Percentiles rank a stretch among this genome's conserved stretches.
phyloP scores from a whole-genome alignment of 2,888 invertebrate genomes.

The Trichogramma evanescens region DNA sequence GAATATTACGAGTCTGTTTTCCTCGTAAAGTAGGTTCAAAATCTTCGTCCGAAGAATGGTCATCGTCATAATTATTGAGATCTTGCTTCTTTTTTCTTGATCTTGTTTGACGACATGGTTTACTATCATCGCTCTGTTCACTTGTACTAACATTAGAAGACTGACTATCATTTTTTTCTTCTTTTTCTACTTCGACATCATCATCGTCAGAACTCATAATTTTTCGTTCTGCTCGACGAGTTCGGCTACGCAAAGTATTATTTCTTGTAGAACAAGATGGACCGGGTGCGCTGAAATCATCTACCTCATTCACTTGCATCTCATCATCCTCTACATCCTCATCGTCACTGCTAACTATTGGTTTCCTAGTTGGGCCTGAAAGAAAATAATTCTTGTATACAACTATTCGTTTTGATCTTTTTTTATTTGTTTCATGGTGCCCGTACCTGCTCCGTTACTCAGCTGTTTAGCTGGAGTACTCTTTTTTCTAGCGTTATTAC shows the following conservation, averaged over 20 bases:
- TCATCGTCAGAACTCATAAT: constrained; percentile 7
- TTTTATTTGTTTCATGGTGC: constrained; percentile 1
- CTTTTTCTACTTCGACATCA: constrained; percentile 3
- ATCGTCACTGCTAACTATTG: constrained; percentile 29
- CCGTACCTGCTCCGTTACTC: constrained; percentile 40
- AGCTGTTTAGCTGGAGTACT: constrained; percentile 22
- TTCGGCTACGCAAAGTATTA: no score
- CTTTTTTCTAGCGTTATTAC: constrained; percentile 18
- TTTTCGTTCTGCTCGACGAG: constrained; percentile 2
- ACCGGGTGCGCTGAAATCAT: no score
- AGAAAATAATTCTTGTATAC: not conserved
- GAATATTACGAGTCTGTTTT: constrained; percentile 37
- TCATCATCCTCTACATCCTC: constrained; percentile 28
- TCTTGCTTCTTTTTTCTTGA: constrained; percentile 19
- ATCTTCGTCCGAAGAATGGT: constrained; percentile 53
- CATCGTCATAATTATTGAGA: constrained; percentile 34
- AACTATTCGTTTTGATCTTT: not conserved
- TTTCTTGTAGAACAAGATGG: no score
- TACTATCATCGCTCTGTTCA: constrained; percentile 28
- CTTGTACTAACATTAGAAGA: constrained; percentile 23
- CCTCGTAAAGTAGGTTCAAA: constrained; percentile 49
- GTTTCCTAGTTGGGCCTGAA: constrained; percentile 30
- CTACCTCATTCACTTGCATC: no score
- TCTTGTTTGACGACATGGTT: constrained; percentile 25
- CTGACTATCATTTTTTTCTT: constrained; percentile 21